Base-by-base conservation (phyloP, 2,888 invertebrate species). In the Unio delphinus region DNA sequence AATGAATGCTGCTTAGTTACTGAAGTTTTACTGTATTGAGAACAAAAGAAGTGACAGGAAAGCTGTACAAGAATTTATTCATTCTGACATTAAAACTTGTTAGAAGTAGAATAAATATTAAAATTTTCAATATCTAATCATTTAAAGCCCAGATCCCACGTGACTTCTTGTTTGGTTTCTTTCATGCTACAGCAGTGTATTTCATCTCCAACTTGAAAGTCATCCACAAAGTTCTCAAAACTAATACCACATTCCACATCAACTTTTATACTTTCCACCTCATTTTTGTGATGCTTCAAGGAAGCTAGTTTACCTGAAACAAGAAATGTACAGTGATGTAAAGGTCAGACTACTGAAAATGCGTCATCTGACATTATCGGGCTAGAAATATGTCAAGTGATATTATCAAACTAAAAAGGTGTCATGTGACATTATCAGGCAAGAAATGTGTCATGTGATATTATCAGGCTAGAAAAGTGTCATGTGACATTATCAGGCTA, bases 201-300 rank as follows among this genome's bases (percentile, higher is more conserved):
- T 0, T 90, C 90, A 89, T 99, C 98, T 0, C 95, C 96, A 0
- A 93, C 91, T 89, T 94, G 89, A 70, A 95, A 94, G 45, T 91
- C 87, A 1, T 90, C 87, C 1, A 90, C 84, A 83, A 95, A 94
- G 4, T 30, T 18, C 3, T 92, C 92, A 67, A 98, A 92, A 73
- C 94, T 93, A 54, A 99, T 87, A 0, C 98, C 98, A 90, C 98
- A 98, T 88, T 99, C 98, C 71, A 94, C 92, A 87, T 95, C 95
- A 63, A 93, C 93, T 88, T 95, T 95, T 58, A 98, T 93, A 0
- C 93, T 92, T 7, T 94, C 93, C 5, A 96, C 96, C 90, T 98
- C 97, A 65, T 94, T 93, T 88, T 98, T 98, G 63, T 96, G 90
- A 90, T 98, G 97, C 79, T 94, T 93, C 94, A 99, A 94, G 0